Evolutionary conservation across 2,888 invertebrate species (phyloP).

Genomic region (Argyresthia goedartella): DNA sequence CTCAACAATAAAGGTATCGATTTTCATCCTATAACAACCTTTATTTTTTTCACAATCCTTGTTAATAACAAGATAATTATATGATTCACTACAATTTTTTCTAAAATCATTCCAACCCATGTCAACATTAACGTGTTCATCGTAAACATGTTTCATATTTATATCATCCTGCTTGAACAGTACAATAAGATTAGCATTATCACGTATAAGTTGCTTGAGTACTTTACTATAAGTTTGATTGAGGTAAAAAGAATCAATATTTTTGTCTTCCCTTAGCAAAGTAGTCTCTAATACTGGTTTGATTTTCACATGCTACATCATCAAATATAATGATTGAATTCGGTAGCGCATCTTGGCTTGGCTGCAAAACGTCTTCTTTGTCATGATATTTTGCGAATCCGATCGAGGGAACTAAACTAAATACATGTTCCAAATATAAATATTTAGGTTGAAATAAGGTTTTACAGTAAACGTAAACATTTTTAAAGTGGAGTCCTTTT

Average conservation of each 20-base stretch:
- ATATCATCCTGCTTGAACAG: slow-evolving; percentile 10
- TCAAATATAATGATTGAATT: slow-evolving; percentile 7
- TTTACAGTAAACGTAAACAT: no score
- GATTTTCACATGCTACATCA: slow-evolving; percentile 8
- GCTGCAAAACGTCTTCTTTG: no score
- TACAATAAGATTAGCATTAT: slow-evolving; percentile 8
- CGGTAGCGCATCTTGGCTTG: neutral
- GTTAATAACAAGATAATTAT: slow-evolving; percentile 6
- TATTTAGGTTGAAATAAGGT: no score
- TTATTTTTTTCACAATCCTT: slow-evolving; percentile 11
- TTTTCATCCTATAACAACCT: slow-evolving; percentile 13
- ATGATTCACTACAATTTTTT: slow-evolving; percentile 3
- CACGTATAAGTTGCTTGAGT: slow-evolving; percentile 6
- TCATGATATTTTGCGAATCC: no score
- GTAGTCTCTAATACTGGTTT: slow-evolving; percentile 5
- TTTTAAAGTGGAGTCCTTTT: no score
- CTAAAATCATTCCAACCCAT: slow-evolving; percentile 13
- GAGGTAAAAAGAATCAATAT: slow-evolving; percentile 8
- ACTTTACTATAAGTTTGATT: slow-evolving; percentile 8
- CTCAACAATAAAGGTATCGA: slow-evolving; percentile 6
- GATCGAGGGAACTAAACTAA: no score
- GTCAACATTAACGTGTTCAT: slow-evolving; percentile 16
- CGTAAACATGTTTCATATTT: slow-evolving; percentile 11
- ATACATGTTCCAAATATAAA: no score
- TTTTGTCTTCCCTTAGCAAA: slow-evolving; percentile 8